Conservation (phyloP, 2,888 invertebrate genomes). For the Cheilosia scutellata region DNA sequence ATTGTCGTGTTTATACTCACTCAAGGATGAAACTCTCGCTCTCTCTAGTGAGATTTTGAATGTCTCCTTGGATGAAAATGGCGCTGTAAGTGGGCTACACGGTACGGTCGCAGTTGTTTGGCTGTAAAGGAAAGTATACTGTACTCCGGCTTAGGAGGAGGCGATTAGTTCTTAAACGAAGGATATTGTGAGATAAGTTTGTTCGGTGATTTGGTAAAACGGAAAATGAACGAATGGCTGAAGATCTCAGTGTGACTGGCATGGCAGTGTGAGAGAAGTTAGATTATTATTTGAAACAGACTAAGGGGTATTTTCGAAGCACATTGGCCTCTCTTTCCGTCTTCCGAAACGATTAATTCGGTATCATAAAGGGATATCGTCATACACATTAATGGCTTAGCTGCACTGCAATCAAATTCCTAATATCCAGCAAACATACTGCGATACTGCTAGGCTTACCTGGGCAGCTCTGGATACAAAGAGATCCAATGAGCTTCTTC, state of each 20-base stretch:
- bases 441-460: too few species aligned
- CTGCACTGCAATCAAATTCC: too few species aligned
- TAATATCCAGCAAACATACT: too few species aligned
- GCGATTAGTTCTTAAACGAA: conserved; percentile 74
- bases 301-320: too few species aligned
- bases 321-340: too few species aligned
- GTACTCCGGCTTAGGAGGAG: conserved; percentile 54
- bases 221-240: conserved; percentile 66
- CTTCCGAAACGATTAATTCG: too few species aligned
- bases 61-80: conserved; percentile 17
- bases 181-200: conserved; percentile 77
- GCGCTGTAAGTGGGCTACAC: conserved; percentile 34
- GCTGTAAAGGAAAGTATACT: conserved; percentile 33
- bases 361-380: too few species aligned
- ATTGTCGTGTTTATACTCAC: conserved; percentile 66
- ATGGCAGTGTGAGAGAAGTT: conserved; percentile 24
- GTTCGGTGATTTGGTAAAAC: conserved; percentile 76
- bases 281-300: not conserved
- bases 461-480: too few species aligned
- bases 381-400: too few species aligned
- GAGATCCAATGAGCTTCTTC: too few species aligned
- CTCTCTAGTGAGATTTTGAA: conserved; percentile 13
- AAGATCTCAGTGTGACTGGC: conserved; percentile 40
- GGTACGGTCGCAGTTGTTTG: conserved; percentile 34
- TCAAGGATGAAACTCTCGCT: conserved; percentile 55